phyloP scores from a whole-genome alignment of 2,888 invertebrate genomes.

The Chydorus sphaericus region DNA sequence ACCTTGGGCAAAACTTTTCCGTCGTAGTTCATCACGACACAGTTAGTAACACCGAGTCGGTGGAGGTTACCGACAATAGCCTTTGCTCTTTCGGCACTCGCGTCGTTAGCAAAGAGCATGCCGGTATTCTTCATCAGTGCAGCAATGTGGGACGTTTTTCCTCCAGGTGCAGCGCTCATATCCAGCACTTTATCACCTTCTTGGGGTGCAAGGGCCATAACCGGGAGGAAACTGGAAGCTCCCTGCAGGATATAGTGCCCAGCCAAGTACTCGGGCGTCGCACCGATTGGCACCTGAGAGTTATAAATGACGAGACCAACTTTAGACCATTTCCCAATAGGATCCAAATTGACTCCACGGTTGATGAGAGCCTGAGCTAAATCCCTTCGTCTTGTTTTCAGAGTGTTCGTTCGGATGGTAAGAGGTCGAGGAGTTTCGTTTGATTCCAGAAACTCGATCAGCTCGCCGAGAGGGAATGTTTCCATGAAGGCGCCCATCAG shows the following conservation, averaged over 20 bases:
- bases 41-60: conserved; percentile 85
- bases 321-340: conserved; percentile 96
- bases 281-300: conserved; percentile 90
- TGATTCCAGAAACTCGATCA: conserved; percentile 88
- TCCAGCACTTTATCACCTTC: conserved; percentile 88
- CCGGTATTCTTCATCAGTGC: conserved; percentile 98
- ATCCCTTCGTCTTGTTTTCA: conserved; percentile 82
- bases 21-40: conserved; percentile 76
- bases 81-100: conserved; percentile 72
- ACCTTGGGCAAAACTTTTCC: conserved; percentile 65
- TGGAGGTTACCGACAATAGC: conserved; percentile 94
- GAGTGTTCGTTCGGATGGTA: conserved; percentile 86
- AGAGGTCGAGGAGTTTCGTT: conserved; percentile 89
- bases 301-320: conserved; percentile 93
- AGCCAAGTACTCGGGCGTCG: conserved; percentile 96
- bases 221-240: conserved; percentile 90
- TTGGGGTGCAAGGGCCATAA: conserved; percentile 94
- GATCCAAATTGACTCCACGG: conserved; percentile 94
- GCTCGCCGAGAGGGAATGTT: conserved; percentile 68
- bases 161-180: conserved; percentile 96
- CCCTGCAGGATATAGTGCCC: conserved; percentile 89
- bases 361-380: conserved; percentile 88
- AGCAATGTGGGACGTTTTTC: conserved; percentile 95
- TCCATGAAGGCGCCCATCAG: conserved; percentile 84
- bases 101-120: conserved; percentile 87